Evolutionary conservation across 2,888 invertebrate species (phyloP).

Genomic region (Drosophila neotestacea): DNA sequence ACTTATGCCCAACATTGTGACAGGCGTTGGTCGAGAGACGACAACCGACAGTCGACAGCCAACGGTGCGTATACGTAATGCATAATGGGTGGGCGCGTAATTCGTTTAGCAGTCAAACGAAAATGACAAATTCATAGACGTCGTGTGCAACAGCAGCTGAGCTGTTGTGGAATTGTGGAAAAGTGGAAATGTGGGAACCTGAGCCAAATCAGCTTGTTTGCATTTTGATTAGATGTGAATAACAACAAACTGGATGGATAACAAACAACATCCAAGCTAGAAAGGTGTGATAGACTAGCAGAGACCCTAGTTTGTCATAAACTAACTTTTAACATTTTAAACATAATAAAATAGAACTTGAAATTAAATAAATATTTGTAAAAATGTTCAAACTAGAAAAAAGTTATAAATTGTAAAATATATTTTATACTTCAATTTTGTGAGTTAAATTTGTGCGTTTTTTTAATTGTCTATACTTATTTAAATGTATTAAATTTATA

Average conservation of each 20-base stretch:
- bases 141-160: constrained; percentile 42
- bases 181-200: constrained; percentile 26
- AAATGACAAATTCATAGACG: constrained; percentile 78
- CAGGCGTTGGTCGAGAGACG: constrained; percentile 24
- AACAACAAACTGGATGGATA: constrained; percentile 26
- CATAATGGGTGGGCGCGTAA: constrained; percentile 33
- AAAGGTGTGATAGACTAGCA: neutral
- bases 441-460: no score
- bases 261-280: neutral
- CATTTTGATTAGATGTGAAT: constrained; percentile 73
- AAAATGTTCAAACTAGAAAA: no score
- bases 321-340: no score
- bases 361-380: no score
- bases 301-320: neutral
- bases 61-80: constrained; percentile 70
- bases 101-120: constrained; percentile 53
- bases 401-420: no score
- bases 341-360: no score
- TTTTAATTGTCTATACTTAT: no score
- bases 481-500: no score
- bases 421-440: no score
- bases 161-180: constrained; percentile 26
- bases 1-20: constrained; percentile 56
- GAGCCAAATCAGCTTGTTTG: constrained; percentile 71
- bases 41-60: constrained; percentile 18